Evolutionary conservation across 53 echinoderm and acorn worm species (phyloP).

Genomic region (Apostichopus leukothele): DNA sequence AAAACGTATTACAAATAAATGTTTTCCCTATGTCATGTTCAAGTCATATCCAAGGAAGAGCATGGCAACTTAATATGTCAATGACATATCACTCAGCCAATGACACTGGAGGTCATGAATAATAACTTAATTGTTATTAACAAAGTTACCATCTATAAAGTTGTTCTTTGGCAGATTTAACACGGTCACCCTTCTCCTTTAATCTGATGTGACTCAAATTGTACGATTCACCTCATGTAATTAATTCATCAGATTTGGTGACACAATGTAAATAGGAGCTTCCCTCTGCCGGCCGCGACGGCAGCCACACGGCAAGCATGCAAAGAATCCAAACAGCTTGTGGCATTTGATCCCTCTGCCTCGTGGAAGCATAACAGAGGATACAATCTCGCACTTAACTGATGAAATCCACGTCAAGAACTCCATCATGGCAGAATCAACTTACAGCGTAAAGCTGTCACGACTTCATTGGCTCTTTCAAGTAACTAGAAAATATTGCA

Average conservation of each 20-base stretch:
- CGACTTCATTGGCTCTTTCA: not conserved
- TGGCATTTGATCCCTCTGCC: not conserved
- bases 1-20: no score
- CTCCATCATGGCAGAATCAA: not conserved
- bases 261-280: constrained; percentile 20
- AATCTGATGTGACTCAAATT: not conserved
- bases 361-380: not conserved
- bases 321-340: constrained; percentile 36
- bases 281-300: not conserved
- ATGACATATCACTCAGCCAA: no score
- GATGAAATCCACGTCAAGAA: not conserved
- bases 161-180: no score
- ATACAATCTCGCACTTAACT: constrained; percentile 17
- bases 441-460: not conserved
- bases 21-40: no score
- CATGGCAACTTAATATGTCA: no score
- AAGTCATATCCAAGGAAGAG: no score
- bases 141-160: no score
- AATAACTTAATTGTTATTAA: no score
- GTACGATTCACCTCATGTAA: constrained; percentile 33
- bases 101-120: no score
- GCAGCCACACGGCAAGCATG: constrained; percentile 19
- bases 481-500: not conserved
- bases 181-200: not conserved
- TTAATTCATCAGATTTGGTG: constrained; percentile 22